Evolutionary conservation across 2,888 invertebrate genomes (phyloP).

Genomic region (Bugula neritina): DNA sequence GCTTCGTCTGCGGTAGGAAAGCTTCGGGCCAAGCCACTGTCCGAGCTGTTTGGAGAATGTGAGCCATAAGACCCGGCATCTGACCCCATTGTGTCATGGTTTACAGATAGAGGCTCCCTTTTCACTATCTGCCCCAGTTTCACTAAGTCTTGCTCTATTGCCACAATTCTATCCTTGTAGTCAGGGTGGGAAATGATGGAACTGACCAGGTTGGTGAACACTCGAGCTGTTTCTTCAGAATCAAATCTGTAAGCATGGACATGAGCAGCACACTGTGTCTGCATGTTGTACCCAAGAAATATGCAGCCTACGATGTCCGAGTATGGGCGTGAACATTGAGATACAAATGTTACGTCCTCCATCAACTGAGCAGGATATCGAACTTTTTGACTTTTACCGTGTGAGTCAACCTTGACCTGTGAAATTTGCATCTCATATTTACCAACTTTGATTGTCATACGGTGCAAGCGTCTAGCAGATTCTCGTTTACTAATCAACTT

Average conservation of each 20-base stretch:
- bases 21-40: slow-evolving; percentile 30
- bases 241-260: slow-evolving; percentile 93
- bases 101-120: slow-evolving; percentile 33
- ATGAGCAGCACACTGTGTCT: slow-evolving; percentile 87
- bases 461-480: slow-evolving; percentile 74
- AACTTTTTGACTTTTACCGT: slow-evolving; percentile 59
- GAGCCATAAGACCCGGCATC: slow-evolving; percentile 34
- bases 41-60: slow-evolving; percentile 19
- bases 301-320: slow-evolving; percentile 91
- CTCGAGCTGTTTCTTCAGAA: slow-evolving; percentile 82
- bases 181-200: slow-evolving; percentile 62
- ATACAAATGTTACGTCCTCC: slow-evolving; percentile 65
- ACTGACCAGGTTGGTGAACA: slow-evolving; percentile 77
- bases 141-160: slow-evolving; percentile 4
- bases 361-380: slow-evolving; percentile 63
- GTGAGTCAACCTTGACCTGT: slow-evolving; percentile 62
- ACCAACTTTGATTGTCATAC: slow-evolving; percentile 60
- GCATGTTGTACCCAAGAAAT: slow-evolving; percentile 83
- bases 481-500: slow-evolving; percentile 76
- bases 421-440: slow-evolving; percentile 90
- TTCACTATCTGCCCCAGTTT: neutral
- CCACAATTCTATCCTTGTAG: neutral
- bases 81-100: slow-evolving; percentile 34
- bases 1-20: slow-evolving; percentile 28
- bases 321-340: slow-evolving; percentile 62